These are phyloP conservation scores for Gymnocheta viridis DNA, from an alignment of 2,888 invertebrate species.

Conservation along the genomic window DNA sequence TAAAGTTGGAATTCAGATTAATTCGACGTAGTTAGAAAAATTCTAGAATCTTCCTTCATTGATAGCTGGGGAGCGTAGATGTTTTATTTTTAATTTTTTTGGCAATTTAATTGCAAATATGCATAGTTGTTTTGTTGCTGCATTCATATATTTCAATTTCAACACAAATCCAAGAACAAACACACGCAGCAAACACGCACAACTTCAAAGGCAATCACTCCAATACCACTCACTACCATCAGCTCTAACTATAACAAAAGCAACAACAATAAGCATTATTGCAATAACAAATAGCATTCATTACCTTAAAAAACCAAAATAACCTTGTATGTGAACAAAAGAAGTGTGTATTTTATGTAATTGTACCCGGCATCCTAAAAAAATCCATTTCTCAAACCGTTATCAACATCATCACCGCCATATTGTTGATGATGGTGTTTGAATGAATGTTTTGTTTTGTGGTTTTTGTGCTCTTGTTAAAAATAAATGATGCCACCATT, in stretches of 20 bases:
- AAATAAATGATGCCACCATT: conserved; percentile 2
- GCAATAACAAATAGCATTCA: conserved; percentile 33
- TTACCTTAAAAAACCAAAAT: conserved; percentile 58
- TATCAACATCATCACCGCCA: conserved; percentile 22
- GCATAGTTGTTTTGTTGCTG: background rate
- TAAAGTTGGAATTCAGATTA: too few relatives aligned
- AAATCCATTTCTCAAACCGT: conserved; percentile 26
- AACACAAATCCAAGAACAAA: background rate
- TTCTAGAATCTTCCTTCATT: too few relatives aligned
- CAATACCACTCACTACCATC: background rate
- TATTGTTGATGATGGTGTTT: conserved; percentile 10
- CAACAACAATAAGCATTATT: background rate
- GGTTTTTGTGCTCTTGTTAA: conserved; percentile 28
- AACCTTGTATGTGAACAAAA: conserved; percentile 44
- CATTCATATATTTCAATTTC: background rate
- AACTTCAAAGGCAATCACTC: background rate
- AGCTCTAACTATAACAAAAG: background rate
- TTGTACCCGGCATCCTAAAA: conserved; percentile 10
- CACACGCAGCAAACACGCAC: too few relatives aligned
- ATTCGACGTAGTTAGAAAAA: too few relatives aligned
- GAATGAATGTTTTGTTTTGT: conserved; percentile 1
- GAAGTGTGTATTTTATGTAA: conserved; percentile 25
- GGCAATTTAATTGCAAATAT: background rate
- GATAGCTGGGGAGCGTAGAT: background rate
- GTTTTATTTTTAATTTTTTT: background rate